phyloP scores from a whole-genome alignment of 2,113 vertebrate species.

The Stictonetta naevosa region DNA sequence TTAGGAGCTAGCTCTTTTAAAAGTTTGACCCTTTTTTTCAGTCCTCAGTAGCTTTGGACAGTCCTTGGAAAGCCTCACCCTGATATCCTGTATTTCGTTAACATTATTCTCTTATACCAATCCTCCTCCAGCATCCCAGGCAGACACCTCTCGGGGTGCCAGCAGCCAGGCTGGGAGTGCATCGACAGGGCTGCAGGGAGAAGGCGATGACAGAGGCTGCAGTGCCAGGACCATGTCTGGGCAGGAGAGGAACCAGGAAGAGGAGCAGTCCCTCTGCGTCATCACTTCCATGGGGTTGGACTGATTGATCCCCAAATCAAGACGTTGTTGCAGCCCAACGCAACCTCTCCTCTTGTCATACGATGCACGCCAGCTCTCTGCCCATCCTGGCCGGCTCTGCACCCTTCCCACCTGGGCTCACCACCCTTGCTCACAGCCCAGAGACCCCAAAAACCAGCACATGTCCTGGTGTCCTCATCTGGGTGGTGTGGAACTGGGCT shows the following conservation, averaged over 20 bases:
- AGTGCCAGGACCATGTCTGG: not conserved
- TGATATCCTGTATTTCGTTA: not conserved
- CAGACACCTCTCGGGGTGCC: not conserved
- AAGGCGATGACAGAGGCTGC: not conserved
- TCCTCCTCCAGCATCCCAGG: not conserved
- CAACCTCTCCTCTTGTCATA: not conserved
- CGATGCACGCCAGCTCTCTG: not conserved
- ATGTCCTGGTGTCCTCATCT: accelerated
- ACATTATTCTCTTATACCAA: not conserved
- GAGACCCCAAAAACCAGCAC: not conserved
- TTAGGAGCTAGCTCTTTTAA: not conserved
- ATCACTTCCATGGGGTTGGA: not conserved
- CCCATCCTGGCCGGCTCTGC: not conserved
- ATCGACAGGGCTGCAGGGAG: not conserved
- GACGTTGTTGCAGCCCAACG: accelerated
- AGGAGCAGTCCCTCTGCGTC: not conserved
- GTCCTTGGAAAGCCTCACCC: not conserved
- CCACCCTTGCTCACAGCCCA: not conserved
- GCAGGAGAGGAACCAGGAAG: not conserved
- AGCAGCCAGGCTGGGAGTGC: not conserved
- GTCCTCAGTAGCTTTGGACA: not conserved
- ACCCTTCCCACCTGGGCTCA: accelerated
- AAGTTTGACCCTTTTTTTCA: not conserved
- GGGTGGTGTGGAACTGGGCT: not conserved
- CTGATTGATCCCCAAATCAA: not conserved